phyloP scores from a whole-genome alignment of 2,888 invertebrate species.

The Watsonalla cultraria region DNA sequence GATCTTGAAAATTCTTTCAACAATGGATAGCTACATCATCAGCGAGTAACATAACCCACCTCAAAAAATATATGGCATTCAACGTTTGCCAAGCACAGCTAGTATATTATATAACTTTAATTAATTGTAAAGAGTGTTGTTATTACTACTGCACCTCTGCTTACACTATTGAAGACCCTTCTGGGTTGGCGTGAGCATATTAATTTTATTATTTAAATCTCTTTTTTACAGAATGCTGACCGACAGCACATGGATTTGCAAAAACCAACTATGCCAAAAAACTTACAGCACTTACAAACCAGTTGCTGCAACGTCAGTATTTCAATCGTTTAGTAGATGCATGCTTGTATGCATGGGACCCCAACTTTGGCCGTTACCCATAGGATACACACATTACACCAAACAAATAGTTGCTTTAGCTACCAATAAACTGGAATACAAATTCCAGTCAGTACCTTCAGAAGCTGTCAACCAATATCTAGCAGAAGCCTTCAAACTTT shows the following conservation, averaged over 20 bases:
- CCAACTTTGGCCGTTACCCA: slow-evolving; percentile 88
- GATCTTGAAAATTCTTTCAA: too few species aligned
- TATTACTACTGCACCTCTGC: too few species aligned
- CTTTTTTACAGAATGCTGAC: slow-evolving; percentile 16
- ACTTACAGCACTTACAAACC: slow-evolving; percentile 24
- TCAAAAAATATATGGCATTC: too few species aligned
- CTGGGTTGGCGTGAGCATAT: too few species aligned
- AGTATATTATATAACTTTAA: too few species aligned
- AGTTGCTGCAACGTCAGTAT: slow-evolving; percentile 12
- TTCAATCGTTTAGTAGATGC: slow-evolving; percentile 81
- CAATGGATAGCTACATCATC: too few species aligned
- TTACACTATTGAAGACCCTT: too few species aligned
- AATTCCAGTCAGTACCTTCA: slow-evolving; percentile 55
- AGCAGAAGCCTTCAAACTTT: slow-evolving; percentile 68
- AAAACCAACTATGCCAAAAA: slow-evolving; percentile 45
- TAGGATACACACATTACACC: slow-evolving; percentile 81
- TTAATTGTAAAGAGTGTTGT: too few species aligned
- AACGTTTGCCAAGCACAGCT: too few species aligned
- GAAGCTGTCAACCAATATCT: slow-evolving; percentile 41
- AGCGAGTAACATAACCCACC: too few species aligned
- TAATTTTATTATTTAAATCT: too few species aligned
- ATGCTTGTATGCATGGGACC: slow-evolving; percentile 83
- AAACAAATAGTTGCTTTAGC: slow-evolving; percentile 77
- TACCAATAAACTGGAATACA: slow-evolving; percentile 73
- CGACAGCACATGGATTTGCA: slow-evolving; percentile 38